Base-by-base conservation (phyloP, 2,797 vertebrate species). In the Pteronotus mesoamericanus region DNA sequence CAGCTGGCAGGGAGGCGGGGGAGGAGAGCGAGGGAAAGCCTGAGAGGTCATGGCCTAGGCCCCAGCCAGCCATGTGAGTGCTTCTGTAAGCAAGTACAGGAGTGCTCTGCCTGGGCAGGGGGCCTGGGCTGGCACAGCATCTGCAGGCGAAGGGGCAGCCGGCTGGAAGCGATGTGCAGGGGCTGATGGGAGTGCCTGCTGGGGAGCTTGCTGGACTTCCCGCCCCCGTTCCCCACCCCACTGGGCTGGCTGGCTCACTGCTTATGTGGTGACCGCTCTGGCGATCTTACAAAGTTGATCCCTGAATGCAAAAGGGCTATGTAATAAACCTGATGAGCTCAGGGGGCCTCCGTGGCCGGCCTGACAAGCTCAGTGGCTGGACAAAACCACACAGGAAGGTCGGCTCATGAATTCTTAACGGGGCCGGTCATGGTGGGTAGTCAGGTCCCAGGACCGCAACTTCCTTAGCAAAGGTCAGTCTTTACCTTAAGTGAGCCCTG, bases 21-120 rank as follows among this genome's bases (percentile, higher is more conserved):
- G 57, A 37, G n/a, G 22, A 32, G 2, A 42, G 21, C 29, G 12
- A 2, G 29, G 22, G 77, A 24, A 53, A 82, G 21, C 42, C 78
- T 0, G 1, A 8, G 42, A 39, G 16, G 86, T n/a, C 34, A 1
- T 4, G 48, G 1, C 29, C 44, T 5, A 37, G n/a, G 46, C 37
- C 46, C 37, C 2, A 24, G 68, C 46, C 19, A 7, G 39, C 14
- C 64, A 8, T 6, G 2, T 3, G 9, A 8, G 42, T 24, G 46
- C 32, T 37, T 26, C 74, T 1, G 3, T 29, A 24, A 75, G 39
- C 57, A 32, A 34, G 10, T 26, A 19, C 29, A 51, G 79, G 78
- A 21, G 16, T 46, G 48, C 53, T 51, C n/a, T 79, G 53, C 53
- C 12, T 2, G 26, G 72, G 72, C 44, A 24, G 1, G 15, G 3